A percentile compares a stretch with the other conserved stretches of the same genome.
Evolutionary conservation across 64 coral and sea anemone species (phyloP).

Genomic region (Actinia equina): DNA sequence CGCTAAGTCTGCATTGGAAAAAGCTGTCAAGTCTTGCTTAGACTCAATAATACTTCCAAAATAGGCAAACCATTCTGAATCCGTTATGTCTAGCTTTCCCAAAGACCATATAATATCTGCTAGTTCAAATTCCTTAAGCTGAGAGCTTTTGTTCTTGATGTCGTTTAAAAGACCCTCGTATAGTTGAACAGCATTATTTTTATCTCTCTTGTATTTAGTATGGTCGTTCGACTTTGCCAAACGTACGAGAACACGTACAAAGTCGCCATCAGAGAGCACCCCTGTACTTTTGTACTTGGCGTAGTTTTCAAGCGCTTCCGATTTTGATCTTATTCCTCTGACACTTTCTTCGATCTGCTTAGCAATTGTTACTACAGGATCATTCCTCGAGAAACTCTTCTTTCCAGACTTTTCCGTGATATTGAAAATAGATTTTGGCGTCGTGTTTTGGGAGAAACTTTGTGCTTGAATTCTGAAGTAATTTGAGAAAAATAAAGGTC

Average conservation of each 20-base stretch:
- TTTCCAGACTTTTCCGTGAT: not conserved
- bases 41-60: not conserved
- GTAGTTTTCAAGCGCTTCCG: not conserved
- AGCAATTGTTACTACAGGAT: not conserved
- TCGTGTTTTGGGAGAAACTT: not conserved
- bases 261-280: conserved; percentile 13
- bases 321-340: not conserved
- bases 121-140: conserved; percentile 13
- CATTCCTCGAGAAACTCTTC: not conserved
- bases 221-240: not conserved
- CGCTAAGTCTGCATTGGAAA: conserved; percentile 23
- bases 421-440: not conserved
- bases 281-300: not conserved
- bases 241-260: conserved; percentile 18
- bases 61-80: not conserved
- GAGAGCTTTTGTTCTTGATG: not conserved
- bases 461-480: not conserved
- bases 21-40: not conserved
- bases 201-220: not conserved
- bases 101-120: conserved; percentile 27
- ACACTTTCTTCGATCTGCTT: not conserved
- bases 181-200: not conserved
- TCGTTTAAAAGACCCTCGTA: not conserved
- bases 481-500: not conserved
- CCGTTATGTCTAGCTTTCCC: not conserved